Conservation (phyloP, 2,888 invertebrate species). For the Ethmia dodecea region DNA sequence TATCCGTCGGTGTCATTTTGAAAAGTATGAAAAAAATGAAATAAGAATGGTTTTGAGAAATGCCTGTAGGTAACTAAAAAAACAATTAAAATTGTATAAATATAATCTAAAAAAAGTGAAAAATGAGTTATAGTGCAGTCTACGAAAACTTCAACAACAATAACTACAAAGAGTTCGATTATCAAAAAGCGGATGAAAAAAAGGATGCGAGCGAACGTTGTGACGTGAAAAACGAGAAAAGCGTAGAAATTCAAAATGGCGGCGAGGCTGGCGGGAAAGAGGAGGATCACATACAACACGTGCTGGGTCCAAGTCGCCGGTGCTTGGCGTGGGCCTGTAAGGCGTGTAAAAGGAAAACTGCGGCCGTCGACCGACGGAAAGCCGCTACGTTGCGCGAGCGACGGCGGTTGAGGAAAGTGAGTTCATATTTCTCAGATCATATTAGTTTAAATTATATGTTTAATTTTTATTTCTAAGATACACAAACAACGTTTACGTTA, state of each 20-base stretch:
- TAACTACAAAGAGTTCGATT: slow-evolving; percentile 37
- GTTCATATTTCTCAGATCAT: too few species aligned
- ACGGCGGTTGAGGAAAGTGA: slow-evolving; percentile 93
- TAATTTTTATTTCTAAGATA: too few species aligned
- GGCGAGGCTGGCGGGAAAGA: slow-evolving; percentile 16
- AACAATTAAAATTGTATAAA: too few species aligned
- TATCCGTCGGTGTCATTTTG: slow-evolving; percentile 25
- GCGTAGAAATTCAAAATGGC: slow-evolving; percentile 22
- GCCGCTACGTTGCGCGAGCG: slow-evolving; percentile 98
- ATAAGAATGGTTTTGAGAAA: too few species aligned
- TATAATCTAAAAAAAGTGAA: background rate
- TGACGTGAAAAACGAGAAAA: slow-evolving; percentile 55
- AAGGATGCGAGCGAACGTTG: slow-evolving; percentile 35
- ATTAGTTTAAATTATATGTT: too few species aligned
- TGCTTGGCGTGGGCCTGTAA: slow-evolving; percentile 98
- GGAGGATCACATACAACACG: slow-evolving; percentile 65
- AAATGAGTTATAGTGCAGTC: slow-evolving; percentile 51
- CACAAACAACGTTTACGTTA: too few species aligned
- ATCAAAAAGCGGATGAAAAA: slow-evolving; percentile 34
- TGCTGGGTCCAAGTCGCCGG: slow-evolving; percentile 79
- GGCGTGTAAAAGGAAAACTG: slow-evolving; percentile 97
- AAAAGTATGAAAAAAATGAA: background rate
- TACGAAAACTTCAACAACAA: slow-evolving; percentile 37
- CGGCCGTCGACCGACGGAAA: slow-evolving; percentile 96
- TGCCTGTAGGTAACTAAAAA: too few species aligned